Percentiles rank a stretch among this genome's conserved stretches.
Evolutionary conservation across 2,113 vertebrate genomes (phyloP).

Genomic region (Procavia capensis): DNA sequence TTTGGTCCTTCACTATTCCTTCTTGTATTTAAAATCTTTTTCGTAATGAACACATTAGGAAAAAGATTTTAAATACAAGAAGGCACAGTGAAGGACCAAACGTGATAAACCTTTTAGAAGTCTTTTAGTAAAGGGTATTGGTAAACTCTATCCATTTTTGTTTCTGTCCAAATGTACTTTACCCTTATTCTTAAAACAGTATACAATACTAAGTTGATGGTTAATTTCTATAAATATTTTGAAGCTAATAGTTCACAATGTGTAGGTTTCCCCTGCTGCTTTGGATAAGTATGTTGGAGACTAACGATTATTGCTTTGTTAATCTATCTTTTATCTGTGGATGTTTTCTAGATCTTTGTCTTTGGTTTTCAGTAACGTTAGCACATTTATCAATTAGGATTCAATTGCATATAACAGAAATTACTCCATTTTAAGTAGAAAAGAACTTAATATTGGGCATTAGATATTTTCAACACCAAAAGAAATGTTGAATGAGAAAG

Average conservation of each 20-base stretch:
- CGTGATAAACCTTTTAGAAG: neutral
- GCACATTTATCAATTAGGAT: neutral
- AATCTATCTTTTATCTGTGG: neutral
- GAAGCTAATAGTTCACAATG: neutral
- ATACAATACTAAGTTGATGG: neutral
- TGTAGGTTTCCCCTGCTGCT: neutral
- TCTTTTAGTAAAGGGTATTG: neutral
- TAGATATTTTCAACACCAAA: constrained; percentile 5
- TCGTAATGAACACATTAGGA: neutral
- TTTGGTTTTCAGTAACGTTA: constrained; percentile 26
- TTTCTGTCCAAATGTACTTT: neutral
- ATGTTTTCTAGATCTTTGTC: neutral
- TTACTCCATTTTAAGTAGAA: neutral
- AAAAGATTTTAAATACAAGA: no score
- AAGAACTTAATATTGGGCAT: neutral
- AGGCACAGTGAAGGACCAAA: no score
- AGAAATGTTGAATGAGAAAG: constrained; percentile 18
- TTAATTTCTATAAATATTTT: constrained; percentile 24
- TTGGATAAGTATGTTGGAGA: neutral
- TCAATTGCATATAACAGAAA: neutral
- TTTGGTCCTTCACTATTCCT: neutral
- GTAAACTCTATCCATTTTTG: neutral
- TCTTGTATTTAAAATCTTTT: neutral
- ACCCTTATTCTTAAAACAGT: neutral
- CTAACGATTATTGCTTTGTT: neutral